Conservation (phyloP, 2,888 invertebrate genomes). For the Machimus atricapillus region DNA sequence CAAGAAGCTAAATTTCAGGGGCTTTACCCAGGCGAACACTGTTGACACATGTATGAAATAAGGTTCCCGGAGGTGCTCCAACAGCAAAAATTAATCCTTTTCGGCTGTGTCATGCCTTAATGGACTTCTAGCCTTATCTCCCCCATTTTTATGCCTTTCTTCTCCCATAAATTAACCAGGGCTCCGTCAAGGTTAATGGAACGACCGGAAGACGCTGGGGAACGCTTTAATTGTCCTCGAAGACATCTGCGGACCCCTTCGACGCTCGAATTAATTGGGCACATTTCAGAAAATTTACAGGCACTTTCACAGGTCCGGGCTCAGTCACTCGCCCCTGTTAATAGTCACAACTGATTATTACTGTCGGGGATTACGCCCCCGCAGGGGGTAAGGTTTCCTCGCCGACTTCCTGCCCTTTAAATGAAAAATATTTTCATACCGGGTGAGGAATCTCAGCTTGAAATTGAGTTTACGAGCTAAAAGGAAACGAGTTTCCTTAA, state of each 20-base stretch:
- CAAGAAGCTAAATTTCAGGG: not conserved
- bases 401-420: not conserved
- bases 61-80: not conserved
- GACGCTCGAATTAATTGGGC: not conserved
- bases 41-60: constrained; percentile 34
- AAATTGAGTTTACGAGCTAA: not conserved
- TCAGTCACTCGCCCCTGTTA: not conserved
- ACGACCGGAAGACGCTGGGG: not conserved
- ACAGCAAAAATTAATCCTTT: constrained; percentile 35
- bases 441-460: not conserved
- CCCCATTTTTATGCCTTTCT: not conserved
- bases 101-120: constrained; percentile 14
- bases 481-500: no score
- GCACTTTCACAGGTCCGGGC: not conserved
- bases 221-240: not conserved
- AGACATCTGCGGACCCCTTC: not conserved
- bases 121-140: not conserved
- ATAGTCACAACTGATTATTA: not conserved
- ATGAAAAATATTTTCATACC: not conserved
- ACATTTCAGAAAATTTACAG: not conserved
- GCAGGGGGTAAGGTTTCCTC: not conserved
- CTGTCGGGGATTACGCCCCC: not conserved
- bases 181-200: not conserved
- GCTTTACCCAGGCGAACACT: not conserved
- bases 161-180: not conserved